Conservation (phyloP, 2,888 invertebrate species). For the Neoascia interrupta region DNA sequence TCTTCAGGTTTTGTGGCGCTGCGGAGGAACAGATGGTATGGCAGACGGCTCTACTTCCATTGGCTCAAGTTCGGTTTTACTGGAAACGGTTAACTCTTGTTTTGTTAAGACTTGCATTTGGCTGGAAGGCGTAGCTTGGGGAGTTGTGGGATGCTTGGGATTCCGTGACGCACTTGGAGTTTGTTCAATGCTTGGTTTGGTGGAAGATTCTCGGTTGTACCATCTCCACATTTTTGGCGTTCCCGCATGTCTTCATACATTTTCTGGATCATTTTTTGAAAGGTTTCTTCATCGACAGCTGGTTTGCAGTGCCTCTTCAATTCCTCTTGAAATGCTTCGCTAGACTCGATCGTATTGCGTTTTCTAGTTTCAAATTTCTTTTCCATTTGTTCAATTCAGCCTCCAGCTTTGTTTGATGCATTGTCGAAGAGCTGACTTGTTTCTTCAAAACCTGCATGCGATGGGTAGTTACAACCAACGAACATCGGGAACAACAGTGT, state of each 20-base stretch:
- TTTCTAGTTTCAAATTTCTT: slow-evolving; percentile 98
- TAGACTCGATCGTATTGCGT: slow-evolving; percentile 94
- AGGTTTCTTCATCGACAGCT: slow-evolving; percentile 95
- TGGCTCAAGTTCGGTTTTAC: slow-evolving; percentile 77
- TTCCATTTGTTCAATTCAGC: slow-evolving; percentile 96
- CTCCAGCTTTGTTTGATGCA: slow-evolving; percentile 98
- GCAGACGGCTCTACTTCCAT: slow-evolving; percentile 78
- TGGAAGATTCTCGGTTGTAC: slow-evolving; percentile 13
- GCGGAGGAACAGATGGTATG: slow-evolving; percentile 76
- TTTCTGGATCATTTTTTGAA: slow-evolving; percentile 93
- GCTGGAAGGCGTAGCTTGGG: no score
- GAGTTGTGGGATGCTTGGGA: no score
- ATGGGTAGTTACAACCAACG: slow-evolving; percentile 95
- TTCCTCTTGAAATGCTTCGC: slow-evolving; percentile 95
- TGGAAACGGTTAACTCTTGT: slow-evolving; percentile 54
- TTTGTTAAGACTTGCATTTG: slow-evolving; percentile 19
- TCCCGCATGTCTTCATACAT: slow-evolving; percentile 89
- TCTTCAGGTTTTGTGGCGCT: slow-evolving; percentile 69
- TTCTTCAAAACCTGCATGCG: slow-evolving; percentile 96
- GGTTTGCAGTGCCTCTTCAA: slow-evolving; percentile 95
- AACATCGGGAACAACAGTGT: slow-evolving; percentile 98
- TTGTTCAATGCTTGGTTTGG: slow-evolving; percentile 29
- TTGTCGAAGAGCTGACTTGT: slow-evolving; percentile 96
- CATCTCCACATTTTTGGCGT: slow-evolving; percentile 78
- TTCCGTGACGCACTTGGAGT: slow-evolving; percentile 18